A percentile compares a stretch with the other conserved stretches of the same genome.
Evolutionary conservation across 2,888 invertebrate species (phyloP).

Genomic region (Lymantria dispar): DNA sequence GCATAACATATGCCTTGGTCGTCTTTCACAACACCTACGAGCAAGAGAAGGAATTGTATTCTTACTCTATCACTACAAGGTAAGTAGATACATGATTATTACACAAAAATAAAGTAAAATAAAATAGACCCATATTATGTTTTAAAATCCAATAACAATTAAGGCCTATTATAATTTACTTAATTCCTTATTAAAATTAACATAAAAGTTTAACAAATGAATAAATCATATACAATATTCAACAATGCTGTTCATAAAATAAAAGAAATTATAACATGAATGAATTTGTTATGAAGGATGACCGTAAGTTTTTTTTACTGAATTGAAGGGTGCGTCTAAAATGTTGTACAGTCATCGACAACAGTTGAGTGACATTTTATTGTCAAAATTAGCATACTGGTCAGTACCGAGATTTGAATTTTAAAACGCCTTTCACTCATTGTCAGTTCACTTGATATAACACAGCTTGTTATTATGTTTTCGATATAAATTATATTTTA

Average conservation of each 20-base stretch:
- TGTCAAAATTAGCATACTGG: conserved; percentile 72
- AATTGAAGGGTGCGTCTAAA: conserved; percentile 64
- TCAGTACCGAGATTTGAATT: conserved; percentile 64
- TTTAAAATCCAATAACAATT: too few relatives aligned
- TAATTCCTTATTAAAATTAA: too few relatives aligned
- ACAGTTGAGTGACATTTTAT: conserved; percentile 65
- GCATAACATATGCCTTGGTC: too few relatives aligned
- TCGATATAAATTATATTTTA: too few relatives aligned
- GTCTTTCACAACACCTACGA: too few relatives aligned
- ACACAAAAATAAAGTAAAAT: too few relatives aligned
- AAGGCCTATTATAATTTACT: too few relatives aligned
- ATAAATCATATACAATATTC: conserved; percentile 5
- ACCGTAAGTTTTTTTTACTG: conserved; percentile 53
- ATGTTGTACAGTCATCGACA: conserved; percentile 74
- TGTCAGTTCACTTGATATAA: conserved; percentile 26
- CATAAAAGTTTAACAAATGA: background rate
- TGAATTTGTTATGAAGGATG: conserved; percentile 52
- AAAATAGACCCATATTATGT: too few relatives aligned
- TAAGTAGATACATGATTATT: too few relatives aligned
- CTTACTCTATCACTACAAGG: too few relatives aligned
- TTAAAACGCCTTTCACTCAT: conserved; percentile 58
- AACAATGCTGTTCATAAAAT: conserved; percentile 18
- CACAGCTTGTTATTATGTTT: conserved; percentile 4
- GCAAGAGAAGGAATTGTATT: too few relatives aligned
- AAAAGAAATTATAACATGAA: conserved; percentile 21